phyloP scores from a whole-genome alignment of 2,888 invertebrate species.

The Ctena decussata region DNA sequence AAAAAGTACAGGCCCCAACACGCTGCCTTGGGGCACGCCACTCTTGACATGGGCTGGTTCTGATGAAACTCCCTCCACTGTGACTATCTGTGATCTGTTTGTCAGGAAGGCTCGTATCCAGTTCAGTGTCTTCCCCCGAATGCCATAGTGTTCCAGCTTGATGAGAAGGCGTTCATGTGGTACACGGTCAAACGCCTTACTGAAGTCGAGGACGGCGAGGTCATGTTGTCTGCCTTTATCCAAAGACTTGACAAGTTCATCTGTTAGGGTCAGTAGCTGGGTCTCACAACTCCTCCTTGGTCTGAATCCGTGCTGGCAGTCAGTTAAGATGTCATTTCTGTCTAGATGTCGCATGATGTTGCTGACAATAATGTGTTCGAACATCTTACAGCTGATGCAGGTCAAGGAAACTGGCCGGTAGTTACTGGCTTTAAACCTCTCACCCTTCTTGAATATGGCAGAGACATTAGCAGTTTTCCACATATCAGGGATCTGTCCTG shows the following conservation, averaged over 20 bases:
- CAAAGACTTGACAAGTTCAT: background rate
- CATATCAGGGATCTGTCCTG: conserved; percentile 1
- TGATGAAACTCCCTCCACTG: background rate
- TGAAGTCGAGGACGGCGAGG: conserved; percentile 17
- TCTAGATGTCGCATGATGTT: conserved; percentile 16
- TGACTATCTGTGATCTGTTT: background rate
- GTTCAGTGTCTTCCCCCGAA: background rate
- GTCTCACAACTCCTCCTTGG: conserved; percentile 8
- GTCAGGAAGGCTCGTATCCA: background rate
- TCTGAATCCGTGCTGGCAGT: conserved; percentile 5
- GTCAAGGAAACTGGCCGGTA: conserved; percentile 25
- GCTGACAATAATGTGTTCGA: conserved; percentile 22
- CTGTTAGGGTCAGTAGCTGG: conserved; percentile 2
- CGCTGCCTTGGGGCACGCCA: background rate
- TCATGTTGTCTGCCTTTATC: conserved; percentile 9
- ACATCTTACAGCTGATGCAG: conserved; percentile 15
- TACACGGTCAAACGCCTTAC: background rate
- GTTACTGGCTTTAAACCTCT: conserved; percentile 23
- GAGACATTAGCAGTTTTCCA: conserved; percentile 32
- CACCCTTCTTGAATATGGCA: conserved; percentile 27
- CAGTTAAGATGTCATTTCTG: conserved; percentile 2
- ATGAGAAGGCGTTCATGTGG: background rate
- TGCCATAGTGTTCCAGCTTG: background rate
- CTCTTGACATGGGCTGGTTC: background rate
- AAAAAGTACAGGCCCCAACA: background rate